Evolutionary conservation across 2,888 invertebrate genomes (phyloP).

Genomic region (Archips xylosteana): DNA sequence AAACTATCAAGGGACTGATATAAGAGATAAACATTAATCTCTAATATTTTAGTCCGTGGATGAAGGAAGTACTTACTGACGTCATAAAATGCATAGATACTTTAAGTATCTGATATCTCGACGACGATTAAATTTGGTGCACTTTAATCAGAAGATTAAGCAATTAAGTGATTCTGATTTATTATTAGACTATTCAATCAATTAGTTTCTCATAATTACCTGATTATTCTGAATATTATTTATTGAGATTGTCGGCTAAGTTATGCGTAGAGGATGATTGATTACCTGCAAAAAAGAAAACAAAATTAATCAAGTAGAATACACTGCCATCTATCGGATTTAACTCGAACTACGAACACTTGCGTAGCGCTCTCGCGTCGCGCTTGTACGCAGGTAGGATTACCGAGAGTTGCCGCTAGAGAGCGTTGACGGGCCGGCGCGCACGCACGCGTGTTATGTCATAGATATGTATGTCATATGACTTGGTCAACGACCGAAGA

Average conservation of each 20-base stretch:
- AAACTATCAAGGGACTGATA: slow-evolving; percentile 28
- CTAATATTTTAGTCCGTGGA: slow-evolving; percentile 13
- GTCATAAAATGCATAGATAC: slow-evolving; percentile 3
- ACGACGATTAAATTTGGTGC: background rate
- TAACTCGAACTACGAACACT: slow-evolving; percentile 6
- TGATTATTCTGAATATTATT: background rate
- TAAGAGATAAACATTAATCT: slow-evolving; percentile 12
- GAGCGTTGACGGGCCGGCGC: slow-evolving; percentile 16
- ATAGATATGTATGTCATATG: slow-evolving; percentile 39
- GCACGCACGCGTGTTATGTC: slow-evolving; percentile 35
- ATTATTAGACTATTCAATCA: background rate
- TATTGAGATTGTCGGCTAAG: background rate
- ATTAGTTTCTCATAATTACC: background rate
- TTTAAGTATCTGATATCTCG: background rate
- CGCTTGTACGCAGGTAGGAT: background rate
- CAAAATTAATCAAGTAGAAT: slow-evolving; percentile 1
- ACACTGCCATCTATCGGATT: slow-evolving; percentile 24
- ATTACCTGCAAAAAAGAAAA: slow-evolving; percentile 38
- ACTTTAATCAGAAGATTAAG: slow-evolving; percentile 13
- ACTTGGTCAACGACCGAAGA: slow-evolving; percentile 41
- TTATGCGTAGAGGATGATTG: background rate
- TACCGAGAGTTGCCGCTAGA: slow-evolving; percentile 10
- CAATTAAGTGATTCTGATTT: background rate
- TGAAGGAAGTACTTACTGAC: slow-evolving; percentile 3
- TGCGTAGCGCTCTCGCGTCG: slow-evolving; percentile 2